Evolutionary conservation across 1,140 invertebrate species (phyloP).

Genomic region (Lepidurus arcticus): DNA sequence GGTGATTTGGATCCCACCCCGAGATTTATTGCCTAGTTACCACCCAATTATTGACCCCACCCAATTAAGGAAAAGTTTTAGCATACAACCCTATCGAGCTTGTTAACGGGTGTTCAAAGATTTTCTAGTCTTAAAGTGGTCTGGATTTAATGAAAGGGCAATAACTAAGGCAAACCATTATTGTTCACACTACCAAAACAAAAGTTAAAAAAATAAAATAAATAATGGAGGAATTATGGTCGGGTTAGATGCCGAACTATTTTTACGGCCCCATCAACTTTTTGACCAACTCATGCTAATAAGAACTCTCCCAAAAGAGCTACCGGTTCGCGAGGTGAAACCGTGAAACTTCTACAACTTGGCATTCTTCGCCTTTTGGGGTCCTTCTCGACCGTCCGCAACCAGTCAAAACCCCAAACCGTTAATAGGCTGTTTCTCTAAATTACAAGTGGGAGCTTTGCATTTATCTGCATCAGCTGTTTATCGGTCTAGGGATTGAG

Average conservation of each 20-base stretch:
- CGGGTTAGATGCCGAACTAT: not conserved
- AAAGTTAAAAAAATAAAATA: not conserved
- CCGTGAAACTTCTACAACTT: not conserved
- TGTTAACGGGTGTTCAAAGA: not conserved
- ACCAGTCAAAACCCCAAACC: not conserved
- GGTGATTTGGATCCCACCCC: not conserved
- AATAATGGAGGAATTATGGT: not conserved
- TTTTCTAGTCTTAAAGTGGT: not conserved
- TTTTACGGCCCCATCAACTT: not conserved
- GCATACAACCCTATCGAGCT: not conserved
- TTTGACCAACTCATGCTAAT: conserved; percentile 19
- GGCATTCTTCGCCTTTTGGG: not conserved
- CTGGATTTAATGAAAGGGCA: conserved; percentile 15
- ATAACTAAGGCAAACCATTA: not conserved
- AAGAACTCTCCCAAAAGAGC: not conserved
- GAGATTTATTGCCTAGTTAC: not conserved
- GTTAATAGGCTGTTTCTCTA: not conserved
- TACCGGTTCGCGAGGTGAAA: not conserved
- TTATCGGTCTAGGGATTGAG: not conserved
- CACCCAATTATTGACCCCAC: conserved; percentile 3
- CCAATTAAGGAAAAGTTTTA: not conserved
- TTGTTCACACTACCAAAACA: not conserved
- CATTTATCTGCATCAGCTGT: not conserved
- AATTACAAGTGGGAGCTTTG: not conserved
- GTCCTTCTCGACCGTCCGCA: not conserved